These are phyloP conservation scores for Halictus quadricinctus DNA, from an alignment of 2,888 invertebrate genomes.

Conservation along the genomic window DNA sequence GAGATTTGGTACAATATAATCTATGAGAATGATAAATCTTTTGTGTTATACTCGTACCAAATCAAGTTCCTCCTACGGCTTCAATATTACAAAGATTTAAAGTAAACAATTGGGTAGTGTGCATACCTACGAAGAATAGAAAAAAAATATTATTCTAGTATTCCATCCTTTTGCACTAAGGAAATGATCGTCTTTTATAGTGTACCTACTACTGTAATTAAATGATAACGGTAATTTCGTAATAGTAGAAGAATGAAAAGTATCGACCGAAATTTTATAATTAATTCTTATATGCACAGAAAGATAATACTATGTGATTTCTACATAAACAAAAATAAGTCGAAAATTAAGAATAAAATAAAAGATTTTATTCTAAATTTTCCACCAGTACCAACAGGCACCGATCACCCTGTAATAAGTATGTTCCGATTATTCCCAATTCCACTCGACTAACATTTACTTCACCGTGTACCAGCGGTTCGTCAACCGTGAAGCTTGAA, in stretches of 20 bases:
- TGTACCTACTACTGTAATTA: too few species aligned
- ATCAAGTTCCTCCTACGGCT: not conserved
- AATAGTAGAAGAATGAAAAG: too few species aligned
- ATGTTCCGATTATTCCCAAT: slow-evolving; percentile 57
- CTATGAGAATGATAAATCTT: not conserved
- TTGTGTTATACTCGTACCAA: not conserved
- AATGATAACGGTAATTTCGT: too few species aligned
- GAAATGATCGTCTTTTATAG: too few species aligned
- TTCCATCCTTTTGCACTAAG: not conserved
- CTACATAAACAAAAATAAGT: too few species aligned
- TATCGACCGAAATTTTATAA: not conserved
- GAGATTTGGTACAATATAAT: not conserved
- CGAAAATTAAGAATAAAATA: too few species aligned
- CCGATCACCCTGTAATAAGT: not conserved
- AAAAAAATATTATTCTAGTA: not conserved
- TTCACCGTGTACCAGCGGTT: slow-evolving; percentile 34
- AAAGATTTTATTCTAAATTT: too few species aligned
- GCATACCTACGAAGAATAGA: not conserved
- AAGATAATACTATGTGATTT: too few species aligned
- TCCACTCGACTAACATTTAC: slow-evolving; percentile 58
- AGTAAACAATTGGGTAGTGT: not conserved
- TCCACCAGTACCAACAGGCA: too few species aligned
- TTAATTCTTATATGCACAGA: too few species aligned
- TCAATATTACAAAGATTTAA: not conserved
- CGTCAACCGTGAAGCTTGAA: slow-evolving; percentile 56